Evolutionary conservation across 2,113 vertebrate species (phyloP), one percentile per base, ranked within the genome.

Genomic region (Alosa alosa): DNA sequence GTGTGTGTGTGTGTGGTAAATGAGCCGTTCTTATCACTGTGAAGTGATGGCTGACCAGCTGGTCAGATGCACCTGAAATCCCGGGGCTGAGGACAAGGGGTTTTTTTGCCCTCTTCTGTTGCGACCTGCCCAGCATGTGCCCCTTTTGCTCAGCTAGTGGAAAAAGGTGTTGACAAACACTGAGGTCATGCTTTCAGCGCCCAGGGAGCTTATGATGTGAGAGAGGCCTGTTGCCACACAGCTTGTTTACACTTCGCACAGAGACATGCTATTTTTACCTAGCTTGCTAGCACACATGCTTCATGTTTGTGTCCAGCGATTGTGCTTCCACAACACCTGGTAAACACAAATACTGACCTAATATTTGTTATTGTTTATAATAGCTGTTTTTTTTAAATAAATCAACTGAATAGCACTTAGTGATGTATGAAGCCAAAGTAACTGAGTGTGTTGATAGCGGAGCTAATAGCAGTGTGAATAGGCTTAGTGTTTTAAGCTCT

Each of bases 1-100:
- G 9, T 72, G 64, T 72, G 64, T 72, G 18, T 60, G 55, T 60
- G 55, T 60, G 55, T 60, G 60, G 57, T 64, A 64, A 64, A 64
- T n/a, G 57, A 64, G 57, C 57, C 7, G 57, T 22, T 64, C 57
- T 64, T 64, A 64, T 64, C 57, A 64, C 57, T 9, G 9, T 64
- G 57, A 5, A 22, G 57, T n/a, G 22, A 64, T n/a, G 57, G 57
- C 22, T n/a, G 20, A 25, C 57, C 57, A 25, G 57, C 57, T 64
- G 57, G 20, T 64, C 57, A n/a, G 57, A 25, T 64, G 57, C 20
- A 8, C 20, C 57, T 20, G 0, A 64, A 64, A 64, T 20, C n/a
- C 57, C 57, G 6, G 52, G 6, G 22, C n/a, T 64, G 22, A 64
- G 57, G 20, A 64, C 9, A 25, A 1, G 57, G 57, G n/a, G 25